Evolutionary conservation across 2,888 invertebrate genomes (phyloP).

Genomic region (Dasysyrphus albostriatus): DNA sequence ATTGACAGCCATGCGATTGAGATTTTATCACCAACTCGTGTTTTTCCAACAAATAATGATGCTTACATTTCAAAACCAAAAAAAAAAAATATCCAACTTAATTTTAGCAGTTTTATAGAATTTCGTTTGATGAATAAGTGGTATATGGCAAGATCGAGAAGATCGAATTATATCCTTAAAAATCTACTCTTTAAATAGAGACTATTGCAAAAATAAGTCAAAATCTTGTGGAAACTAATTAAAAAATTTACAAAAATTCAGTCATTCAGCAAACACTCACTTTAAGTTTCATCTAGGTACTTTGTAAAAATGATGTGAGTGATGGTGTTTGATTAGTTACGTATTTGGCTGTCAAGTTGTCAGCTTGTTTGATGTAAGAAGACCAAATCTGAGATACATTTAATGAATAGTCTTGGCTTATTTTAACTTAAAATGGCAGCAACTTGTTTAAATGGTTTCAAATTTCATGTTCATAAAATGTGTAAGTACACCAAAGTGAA

Average conservation of each 20-base stretch:
- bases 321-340: conserved; percentile 7
- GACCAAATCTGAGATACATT: background rate
- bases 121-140: background rate
- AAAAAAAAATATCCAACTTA: background rate
- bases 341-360: background rate
- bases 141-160: background rate
- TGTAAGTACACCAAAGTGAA: background rate
- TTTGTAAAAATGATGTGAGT: background rate
- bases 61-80: background rate
- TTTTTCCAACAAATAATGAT: conserved; percentile 17
- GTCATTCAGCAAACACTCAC: background rate
- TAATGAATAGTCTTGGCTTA: background rate
- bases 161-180: background rate
- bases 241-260: background rate
- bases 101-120: background rate
- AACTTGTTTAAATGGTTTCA: background rate
- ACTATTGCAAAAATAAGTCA: background rate
- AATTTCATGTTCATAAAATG: conserved; percentile 10
- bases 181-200: background rate
- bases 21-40: conserved; percentile 51
- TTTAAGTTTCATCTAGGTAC: background rate
- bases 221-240: background rate
- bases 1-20: conserved; percentile 57
- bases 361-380: background rate
- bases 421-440: conserved; percentile 4